Evolutionary conservation across 2,113 vertebrate genomes (phyloP).

Genomic region (Tonatia bakeri): DNA sequence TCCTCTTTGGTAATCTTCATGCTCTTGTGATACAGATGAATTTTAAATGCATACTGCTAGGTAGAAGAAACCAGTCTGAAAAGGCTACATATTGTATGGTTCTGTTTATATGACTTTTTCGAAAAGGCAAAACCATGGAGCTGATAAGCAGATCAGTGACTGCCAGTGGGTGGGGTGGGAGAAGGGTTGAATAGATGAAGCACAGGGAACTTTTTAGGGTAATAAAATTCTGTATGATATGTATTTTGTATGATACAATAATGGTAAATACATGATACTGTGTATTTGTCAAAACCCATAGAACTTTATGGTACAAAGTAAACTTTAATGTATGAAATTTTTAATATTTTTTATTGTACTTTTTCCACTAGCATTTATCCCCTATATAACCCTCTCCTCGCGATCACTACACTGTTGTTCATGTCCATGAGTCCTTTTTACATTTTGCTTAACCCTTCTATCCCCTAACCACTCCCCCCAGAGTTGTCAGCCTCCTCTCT

Average conservation of each 20-base stretch:
- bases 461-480: too few relatives aligned
- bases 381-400: too few relatives aligned
- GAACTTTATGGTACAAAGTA: background rate
- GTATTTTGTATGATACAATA: background rate
- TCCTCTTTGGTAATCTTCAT: background rate
- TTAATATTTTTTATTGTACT: background rate
- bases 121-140: background rate
- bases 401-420: too few relatives aligned
- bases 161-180: background rate
- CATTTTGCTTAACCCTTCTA: too few relatives aligned
- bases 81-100: background rate
- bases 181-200: background rate
- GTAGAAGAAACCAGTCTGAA: background rate
- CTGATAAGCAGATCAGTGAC: background rate
- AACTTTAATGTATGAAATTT: background rate
- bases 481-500: too few relatives aligned
- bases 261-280: background rate
- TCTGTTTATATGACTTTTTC: constrained; percentile 12
- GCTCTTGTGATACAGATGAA: background rate
- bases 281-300: background rate
- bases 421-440: too few relatives aligned
- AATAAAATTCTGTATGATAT: background rate
- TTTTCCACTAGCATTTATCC: too few relatives aligned
- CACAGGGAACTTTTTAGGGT: background rate
- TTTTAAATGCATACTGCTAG: background rate